Conservation (phyloP, 2,888 invertebrate species). For the Melanophora roralis region DNA sequence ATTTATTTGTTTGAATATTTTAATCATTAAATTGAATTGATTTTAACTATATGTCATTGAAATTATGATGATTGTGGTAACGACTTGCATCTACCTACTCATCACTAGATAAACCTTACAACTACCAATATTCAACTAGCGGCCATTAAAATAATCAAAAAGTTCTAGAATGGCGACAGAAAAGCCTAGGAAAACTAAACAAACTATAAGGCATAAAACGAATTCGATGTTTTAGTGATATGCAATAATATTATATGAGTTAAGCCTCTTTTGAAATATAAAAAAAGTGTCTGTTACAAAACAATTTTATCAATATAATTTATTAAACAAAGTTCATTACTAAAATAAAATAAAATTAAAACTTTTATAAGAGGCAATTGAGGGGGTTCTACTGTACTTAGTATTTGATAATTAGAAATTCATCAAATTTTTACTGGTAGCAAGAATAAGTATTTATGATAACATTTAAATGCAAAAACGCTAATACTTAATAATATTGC, state of each 20-base stretch:
- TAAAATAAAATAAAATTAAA: no score
- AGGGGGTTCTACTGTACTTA: neutral
- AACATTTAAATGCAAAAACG: constrained; percentile 17
- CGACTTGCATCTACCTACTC: constrained; percentile 45
- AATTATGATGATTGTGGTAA: constrained; percentile 53
- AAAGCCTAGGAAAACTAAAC: neutral
- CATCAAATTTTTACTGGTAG: constrained; percentile 6
- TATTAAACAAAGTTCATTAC: no score
- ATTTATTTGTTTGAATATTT: constrained; percentile 10
- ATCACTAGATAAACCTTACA: neutral
- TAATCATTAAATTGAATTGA: neutral
- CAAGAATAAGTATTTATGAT: constrained; percentile 23
- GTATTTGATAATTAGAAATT: neutral
- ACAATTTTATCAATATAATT: no score
- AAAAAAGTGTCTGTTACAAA: no score
- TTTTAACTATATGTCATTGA: constrained; percentile 50
- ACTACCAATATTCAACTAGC: neutral
- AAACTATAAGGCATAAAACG: no score
- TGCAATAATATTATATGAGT: no score
- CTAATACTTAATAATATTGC: neutral
- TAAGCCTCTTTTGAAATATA: no score
- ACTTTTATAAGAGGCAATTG: no score
- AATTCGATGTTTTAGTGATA: no score
- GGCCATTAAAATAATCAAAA: neutral
- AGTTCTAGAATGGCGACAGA: neutral